Base-by-base conservation (phyloP, 92 coral and sea anemone species). In the Scolanthus callimorphus region DNA sequence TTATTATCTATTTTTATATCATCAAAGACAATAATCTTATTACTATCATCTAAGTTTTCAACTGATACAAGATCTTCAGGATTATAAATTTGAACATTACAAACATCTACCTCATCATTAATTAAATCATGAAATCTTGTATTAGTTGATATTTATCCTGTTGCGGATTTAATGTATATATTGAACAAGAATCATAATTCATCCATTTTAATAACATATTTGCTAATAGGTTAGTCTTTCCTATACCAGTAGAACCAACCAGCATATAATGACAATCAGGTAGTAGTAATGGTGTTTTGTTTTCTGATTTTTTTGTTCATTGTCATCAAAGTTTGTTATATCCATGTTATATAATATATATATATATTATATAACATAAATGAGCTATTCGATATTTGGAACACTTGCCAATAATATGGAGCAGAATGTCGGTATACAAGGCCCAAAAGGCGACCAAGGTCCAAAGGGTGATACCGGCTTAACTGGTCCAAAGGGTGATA, bases 331-430 rank as follows among this genome's bases (percentile, higher is more conserved):
- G 23, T 46, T 46, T 6, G 52, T 19, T 46, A 46, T 46, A 4
- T 46, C 52, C 52, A 62, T 62, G 43, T 62, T 62, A n/a, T n/a
- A n/a, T n/a, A n/a, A 46, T 62, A 29, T 62, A 62, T 25, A 22
- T 13, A 48, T 62, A 49, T 65, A 65, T 11, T 46, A 46, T 46
- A n/a, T n/a, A n/a, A n/a, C n/a, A 62, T 62, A 49, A 25, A 62
- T 62, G 69, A 62, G 69, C 27, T 45, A 27, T 62, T 46, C 56
- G 23, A 62, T 46, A 49, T 62, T 62, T 49, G 69, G 69, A 2
- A 62, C 69, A 28, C 19, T 34, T 34, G 9, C 9, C 6, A 34
- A 15, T 15, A 6, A 15, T 15, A 15, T 6, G 6, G 43, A 34
- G 43, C 15, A 15, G 9, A 34, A 6, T 6, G 9, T 6, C 15